Conservation (phyloP, 2,113 vertebrate species). For the Anhinga rufa region DNA sequence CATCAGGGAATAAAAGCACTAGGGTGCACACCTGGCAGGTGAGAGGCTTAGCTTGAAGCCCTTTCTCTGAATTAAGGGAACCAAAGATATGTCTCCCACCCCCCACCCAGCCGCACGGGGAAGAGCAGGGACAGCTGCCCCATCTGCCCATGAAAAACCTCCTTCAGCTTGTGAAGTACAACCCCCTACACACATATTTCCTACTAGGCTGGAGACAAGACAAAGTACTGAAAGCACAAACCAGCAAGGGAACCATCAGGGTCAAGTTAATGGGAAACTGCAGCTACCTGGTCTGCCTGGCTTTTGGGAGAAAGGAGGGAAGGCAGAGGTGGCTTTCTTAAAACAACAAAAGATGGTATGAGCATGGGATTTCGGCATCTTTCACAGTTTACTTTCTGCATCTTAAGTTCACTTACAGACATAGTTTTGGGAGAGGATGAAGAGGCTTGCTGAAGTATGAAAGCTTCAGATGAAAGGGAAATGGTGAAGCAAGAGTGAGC, state of each 20-base stretch:
- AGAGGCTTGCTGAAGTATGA: not conserved
- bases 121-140: not conserved
- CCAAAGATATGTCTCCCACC: not conserved
- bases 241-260: not conserved
- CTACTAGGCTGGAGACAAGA: not conserved
- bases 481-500: not conserved
- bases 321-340: not conserved
- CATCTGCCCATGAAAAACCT: not conserved
- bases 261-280: not conserved
- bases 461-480: not conserved
- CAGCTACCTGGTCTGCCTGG: not conserved
- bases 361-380: not conserved
- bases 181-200: not conserved
- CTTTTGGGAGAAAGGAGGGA: not conserved
- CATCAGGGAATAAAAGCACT: not conserved
- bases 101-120: not conserved
- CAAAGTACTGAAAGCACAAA: not conserved
- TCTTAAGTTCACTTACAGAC: not conserved
- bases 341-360: not conserved
- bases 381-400: not conserved
- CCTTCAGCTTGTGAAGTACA: not conserved
- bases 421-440: not conserved
- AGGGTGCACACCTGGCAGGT: not conserved
- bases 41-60: not conserved
- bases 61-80: not conserved